Conservation (phyloP, 2,888 invertebrate species). For the Callinectes sapidus region DNA sequence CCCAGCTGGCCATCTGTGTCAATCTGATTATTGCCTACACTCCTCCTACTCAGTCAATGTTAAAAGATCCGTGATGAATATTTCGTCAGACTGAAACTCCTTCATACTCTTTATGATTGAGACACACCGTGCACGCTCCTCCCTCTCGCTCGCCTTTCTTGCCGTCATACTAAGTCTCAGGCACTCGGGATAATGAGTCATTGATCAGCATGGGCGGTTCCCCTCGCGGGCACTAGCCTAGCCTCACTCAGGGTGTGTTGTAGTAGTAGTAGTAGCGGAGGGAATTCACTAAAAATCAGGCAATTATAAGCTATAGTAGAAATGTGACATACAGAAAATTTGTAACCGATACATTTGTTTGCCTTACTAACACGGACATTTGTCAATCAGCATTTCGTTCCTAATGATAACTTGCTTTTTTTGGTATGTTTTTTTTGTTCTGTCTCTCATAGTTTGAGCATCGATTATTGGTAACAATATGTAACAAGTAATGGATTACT, state of each 20-base stretch:
- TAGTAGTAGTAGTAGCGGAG: not conserved
- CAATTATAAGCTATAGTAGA: not conserved
- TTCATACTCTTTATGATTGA: not conserved
- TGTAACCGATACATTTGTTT: not conserved
- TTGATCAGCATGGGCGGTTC: conserved; percentile 16
- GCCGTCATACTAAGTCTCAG: conserved; percentile 1
- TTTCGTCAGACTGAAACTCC: not conserved
- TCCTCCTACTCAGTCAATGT: not conserved
- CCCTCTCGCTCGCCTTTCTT: conserved; percentile 17
- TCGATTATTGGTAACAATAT: not conserved
- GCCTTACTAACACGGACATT: not conserved
- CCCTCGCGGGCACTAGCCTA: not conserved
- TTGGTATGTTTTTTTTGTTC: not conserved
- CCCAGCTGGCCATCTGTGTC: not conserved
- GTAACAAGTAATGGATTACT: not conserved
- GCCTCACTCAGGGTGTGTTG: not conserved
- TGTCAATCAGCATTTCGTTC: not conserved
- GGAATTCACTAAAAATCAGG: not conserved
- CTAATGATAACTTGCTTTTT: not conserved
- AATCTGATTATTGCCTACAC: not conserved
- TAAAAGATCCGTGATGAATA: not conserved
- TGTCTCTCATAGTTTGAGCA: not conserved
- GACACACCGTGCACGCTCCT: not conserved
- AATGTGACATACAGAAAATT: not conserved
- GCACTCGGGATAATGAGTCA: conserved; percentile 9